Conservation (phyloP, 1,140 invertebrate genomes). For the Drosophila sturtevanti region DNA sequence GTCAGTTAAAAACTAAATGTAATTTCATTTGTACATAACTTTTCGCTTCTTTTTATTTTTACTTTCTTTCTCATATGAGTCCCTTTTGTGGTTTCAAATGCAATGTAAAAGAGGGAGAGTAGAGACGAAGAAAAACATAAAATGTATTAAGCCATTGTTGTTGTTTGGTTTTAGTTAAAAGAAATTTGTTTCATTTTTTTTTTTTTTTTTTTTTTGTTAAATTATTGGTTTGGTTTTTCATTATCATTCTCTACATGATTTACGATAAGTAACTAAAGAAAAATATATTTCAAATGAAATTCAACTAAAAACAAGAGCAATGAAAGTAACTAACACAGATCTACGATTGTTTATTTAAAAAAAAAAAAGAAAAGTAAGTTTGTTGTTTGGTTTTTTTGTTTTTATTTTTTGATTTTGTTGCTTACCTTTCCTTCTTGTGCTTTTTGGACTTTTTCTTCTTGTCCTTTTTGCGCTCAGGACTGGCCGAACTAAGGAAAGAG, state of each 20-base stretch:
- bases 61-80: constrained; percentile 82
- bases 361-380: background rate
- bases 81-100: constrained; percentile 80
- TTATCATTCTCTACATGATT: constrained; percentile 38
- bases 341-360: constrained; percentile 46
- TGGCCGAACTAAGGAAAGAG: constrained; percentile 83
- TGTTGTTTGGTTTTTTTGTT: background rate
- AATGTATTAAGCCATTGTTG: constrained; percentile 77
- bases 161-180: constrained; percentile 52
- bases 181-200: constrained; percentile 27
- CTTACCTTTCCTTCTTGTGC: constrained; percentile 88
- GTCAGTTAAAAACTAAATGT: constrained; percentile 57
- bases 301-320: constrained; percentile 36
- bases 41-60: constrained; percentile 76
- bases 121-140: constrained; percentile 81
- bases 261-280: constrained; percentile 25
- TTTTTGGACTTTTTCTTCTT: constrained; percentile 89
- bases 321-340: constrained; percentile 52
- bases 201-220: too few relatives aligned
- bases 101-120: constrained; percentile 81
- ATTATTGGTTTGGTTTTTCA: constrained; percentile 19
- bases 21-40: constrained; percentile 75
- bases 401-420: constrained; percentile 4
- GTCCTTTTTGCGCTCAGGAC: constrained; percentile 86
- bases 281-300: constrained; percentile 20